Base-by-base conservation (phyloP, 2,888 invertebrate genomes). In the Drosophila testacea region DNA sequence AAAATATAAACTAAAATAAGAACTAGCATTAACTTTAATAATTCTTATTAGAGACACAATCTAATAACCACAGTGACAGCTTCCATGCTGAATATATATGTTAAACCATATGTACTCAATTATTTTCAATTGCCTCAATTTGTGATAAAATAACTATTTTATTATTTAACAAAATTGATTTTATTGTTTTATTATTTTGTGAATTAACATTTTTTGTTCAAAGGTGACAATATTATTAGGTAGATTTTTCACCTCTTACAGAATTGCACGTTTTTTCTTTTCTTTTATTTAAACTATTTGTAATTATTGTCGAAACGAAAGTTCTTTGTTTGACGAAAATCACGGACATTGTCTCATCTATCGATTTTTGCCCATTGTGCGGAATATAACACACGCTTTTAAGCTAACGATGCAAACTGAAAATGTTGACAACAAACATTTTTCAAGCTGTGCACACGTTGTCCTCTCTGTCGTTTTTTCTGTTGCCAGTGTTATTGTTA, bases 401-500 rank as follows among this genome's bases (percentile, higher is more conserved):
- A 88, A 89, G 88, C 86, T 88, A 86, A 86, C 85, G 85, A 86
- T 89, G 85, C 88, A 86, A 85, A 89, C 85, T 89, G 79, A 88
- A 83, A 86, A 88, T 86, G 89, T 86, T 88, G 89, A 89, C 89
- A 89, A 86, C 89, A 88, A 84, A 84, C 85, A 89, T 86, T 86
- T 86, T 89, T 86, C 89, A 86, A 89, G 85, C 85, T 86, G 89
- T 83, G 85, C 81, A 79, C 79, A 79, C 62, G 84, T 67, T 77
- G 69, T 83, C 78, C 63, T 76, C 61, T 77, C 78, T 73, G 62
- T 70, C 70, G 69, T 52, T 63, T 48, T 44, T 48, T 46, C 61
- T 55, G 55, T 71, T 61, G 52, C 30, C 51, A 16, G 42, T 30
- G 30, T 7, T 42, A 6, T 52, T 52, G 32, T 63, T 76, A 61